Evolutionary conservation across 2,113 vertebrate genomes (phyloP).

Genomic region (Melanocharis versteri): DNA sequence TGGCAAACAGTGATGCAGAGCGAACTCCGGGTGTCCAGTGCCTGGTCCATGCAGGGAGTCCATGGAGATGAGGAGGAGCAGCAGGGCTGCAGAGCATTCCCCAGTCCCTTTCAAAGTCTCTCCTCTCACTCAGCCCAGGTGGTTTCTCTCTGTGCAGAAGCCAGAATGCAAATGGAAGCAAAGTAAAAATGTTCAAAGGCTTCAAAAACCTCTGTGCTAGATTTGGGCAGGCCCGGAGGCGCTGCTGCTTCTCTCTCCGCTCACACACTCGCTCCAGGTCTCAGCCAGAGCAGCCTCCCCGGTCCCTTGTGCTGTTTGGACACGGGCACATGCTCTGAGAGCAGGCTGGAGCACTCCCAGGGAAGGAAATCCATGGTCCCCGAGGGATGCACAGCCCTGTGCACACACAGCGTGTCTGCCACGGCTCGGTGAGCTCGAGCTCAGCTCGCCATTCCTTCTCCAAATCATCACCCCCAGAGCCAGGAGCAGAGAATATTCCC

Average conservation of each 20-base stretch:
- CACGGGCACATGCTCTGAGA: fast-evolving
- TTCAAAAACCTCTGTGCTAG: not conserved
- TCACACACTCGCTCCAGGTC: not conserved
- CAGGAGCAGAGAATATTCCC: not conserved
- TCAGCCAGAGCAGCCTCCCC: not conserved
- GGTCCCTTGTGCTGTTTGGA: not conserved
- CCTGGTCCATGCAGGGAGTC: not conserved
- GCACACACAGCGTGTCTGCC: not conserved
- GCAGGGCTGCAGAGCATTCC: not conserved
- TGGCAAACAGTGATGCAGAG: not conserved
- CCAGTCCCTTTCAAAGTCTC: not conserved
- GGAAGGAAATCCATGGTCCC: fast-evolving
- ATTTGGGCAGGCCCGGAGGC: not conserved
- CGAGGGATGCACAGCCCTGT: fast-evolving
- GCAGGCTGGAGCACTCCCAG: not conserved
- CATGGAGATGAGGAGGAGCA: not conserved
- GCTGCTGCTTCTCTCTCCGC: not conserved
- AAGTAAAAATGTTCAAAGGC: not conserved
- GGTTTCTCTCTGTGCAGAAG: not conserved
- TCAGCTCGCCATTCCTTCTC: not conserved
- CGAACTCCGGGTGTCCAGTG: fast-evolving
- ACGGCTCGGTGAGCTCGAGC: fast-evolving
- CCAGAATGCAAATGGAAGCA: not conserved
- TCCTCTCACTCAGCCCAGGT: not conserved
- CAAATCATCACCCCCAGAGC: not conserved